Conservation (phyloP, 2,113 vertebrate species). For the Pluvianellus socialis region DNA sequence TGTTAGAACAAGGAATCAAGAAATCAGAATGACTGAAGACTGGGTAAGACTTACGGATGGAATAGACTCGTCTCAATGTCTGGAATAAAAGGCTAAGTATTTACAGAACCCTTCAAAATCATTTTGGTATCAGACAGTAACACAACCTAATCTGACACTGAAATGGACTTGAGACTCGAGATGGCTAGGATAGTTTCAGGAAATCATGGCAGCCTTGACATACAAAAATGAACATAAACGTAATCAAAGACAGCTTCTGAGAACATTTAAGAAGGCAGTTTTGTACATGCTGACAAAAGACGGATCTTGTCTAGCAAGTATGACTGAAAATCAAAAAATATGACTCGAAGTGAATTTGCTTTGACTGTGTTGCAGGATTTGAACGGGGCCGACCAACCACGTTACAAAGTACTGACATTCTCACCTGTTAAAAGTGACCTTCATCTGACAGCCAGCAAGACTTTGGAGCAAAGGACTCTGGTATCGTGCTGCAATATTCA, state of each 20-base stretch:
- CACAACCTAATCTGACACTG: not conserved
- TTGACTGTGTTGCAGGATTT: not conserved
- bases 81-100: not conserved
- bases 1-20: conserved; percentile 41
- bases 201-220: not conserved
- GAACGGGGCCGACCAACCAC: not conserved
- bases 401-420: not conserved
- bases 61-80: not conserved
- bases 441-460: not conserved
- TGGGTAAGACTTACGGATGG: not conserved
- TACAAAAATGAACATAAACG: not conserved
- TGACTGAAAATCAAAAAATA: not conserved
- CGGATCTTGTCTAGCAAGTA: not conserved
- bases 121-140: not conserved
- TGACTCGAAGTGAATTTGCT: not conserved
- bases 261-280: not conserved
- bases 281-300: not conserved
- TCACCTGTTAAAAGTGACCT: not conserved
- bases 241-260: not conserved
- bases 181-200: not conserved
- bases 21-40: conserved; percentile 1
- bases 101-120: not conserved
- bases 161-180: not conserved
- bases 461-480: too few relatives aligned
- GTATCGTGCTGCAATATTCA: not conserved